Evolutionary conservation across 2,797 vertebrate species (phyloP), one percentile per base, ranked within the genome.

Genomic region (Pelodytes ibericus): DNA sequence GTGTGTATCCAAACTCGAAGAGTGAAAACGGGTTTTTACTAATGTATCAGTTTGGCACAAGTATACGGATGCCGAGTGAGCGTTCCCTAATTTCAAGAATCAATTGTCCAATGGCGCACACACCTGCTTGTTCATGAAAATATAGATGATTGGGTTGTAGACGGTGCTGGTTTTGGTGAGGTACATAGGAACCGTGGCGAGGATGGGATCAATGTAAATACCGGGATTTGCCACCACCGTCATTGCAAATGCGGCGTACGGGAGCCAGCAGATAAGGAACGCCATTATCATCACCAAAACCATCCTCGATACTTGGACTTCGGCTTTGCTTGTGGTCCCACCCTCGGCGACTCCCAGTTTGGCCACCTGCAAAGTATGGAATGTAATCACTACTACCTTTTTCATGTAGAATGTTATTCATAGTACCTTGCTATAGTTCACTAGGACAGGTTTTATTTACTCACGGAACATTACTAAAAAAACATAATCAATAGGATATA

Each of bases 121-220:
- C 76, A 91, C 91, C 89, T 91, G 89, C 75, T 89, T 89, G 76
- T 92, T 92, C 81, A 90, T 90, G 77, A 89, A 92, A 77, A 94
- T 91, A 77, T 88, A 90, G 76, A 92, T 91, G 69, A 91, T 62
- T 39, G 88, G 89, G 60, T 90, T 92, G 82, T 87, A 93, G 26
- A 86, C 81, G 0, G 88, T 92, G 84, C 86, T 93, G 84, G 85
- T 89, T 86, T 93, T 91, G 77, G 90, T 87, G 83, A 90, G 75
- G 68, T 93, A 89, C 67, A 91, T 90, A 0, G 91, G 89, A 22
- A 89, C 74, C 6, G 89, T 88, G 24, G 85, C 75, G 26, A 88
- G 82, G 73, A 89, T 64, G 2, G 87, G 87, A 59, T 86, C 58
- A 51, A 89, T 83, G 36, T 88, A 57, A 41, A 88, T 77, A 31